phyloP scores from a whole-genome alignment of 2,797 vertebrate genomes.

The Sebastes steindachneri region DNA sequence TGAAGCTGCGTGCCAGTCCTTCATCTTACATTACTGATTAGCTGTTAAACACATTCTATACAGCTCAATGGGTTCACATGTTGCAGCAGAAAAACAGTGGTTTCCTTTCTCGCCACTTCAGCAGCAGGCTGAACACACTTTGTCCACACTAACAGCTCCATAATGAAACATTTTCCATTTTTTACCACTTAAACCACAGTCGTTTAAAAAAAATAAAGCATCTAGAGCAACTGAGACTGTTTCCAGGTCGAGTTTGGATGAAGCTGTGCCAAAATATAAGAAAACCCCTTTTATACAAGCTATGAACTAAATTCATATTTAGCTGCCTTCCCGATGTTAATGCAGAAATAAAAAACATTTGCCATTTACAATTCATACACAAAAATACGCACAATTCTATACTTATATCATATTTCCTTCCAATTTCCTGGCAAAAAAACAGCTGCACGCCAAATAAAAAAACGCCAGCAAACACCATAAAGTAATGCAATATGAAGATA shows the following conservation, averaged over 20 bases:
- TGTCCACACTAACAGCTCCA: conserved; percentile 34
- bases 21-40: conserved; percentile 78
- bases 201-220: neutral
- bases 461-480: neutral
- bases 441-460: neutral
- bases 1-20: conserved; percentile 73
- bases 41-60: conserved; percentile 77
- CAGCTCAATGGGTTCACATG: conserved; percentile 72
- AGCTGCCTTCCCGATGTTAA: neutral
- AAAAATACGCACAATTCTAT: neutral
- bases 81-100: conserved; percentile 74
- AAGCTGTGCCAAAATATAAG: conserved; percentile 4
- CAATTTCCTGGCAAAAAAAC: neutral
- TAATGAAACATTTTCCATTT: conserved; percentile 24
- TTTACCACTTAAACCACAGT: neutral
- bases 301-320: neutral
- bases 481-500: neutral
- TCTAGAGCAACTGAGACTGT: neutral
- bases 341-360: neutral
- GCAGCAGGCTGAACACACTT: conserved; percentile 38
- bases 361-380: neutral
- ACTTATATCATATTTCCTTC: neutral
- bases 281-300: neutral
- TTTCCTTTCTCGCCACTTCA: conserved; percentile 76
- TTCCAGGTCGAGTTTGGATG: conserved; percentile 21